Conservation (phyloP, 64 coral and sea anemone genomes). For the Dendrophyllia cribrosa region DNA sequence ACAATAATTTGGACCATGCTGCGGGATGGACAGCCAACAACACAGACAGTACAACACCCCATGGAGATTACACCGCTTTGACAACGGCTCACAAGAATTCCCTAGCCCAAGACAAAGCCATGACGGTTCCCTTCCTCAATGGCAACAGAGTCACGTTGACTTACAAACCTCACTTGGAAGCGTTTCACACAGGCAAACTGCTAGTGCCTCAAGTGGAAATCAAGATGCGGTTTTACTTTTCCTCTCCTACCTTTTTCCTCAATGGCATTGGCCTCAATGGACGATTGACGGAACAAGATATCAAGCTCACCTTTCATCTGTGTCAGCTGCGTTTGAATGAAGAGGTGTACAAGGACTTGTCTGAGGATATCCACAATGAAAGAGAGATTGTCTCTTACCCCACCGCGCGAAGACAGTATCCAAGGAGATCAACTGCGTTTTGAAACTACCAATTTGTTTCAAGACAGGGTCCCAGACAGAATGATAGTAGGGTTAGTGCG, state of each 20-base stretch:
- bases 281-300: not conserved
- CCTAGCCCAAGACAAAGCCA: not conserved
- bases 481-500: constrained; percentile 11
- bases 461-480: constrained; percentile 23
- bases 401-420: not conserved
- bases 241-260: too few relatives aligned
- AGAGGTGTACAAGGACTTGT: not conserved
- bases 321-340: constrained; percentile 1
- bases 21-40: not conserved
- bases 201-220: too few relatives aligned
- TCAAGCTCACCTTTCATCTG: constrained; percentile 1
- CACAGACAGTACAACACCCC: not conserved
- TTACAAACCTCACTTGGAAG: too few relatives aligned
- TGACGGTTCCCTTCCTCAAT: too few relatives aligned
- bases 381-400: not conserved
- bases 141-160: too few relatives aligned
- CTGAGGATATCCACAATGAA: not conserved
- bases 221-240: too few relatives aligned
- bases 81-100: not conserved
- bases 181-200: too few relatives aligned
- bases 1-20: not conserved
- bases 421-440: not conserved
- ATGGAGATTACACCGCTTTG: not conserved
- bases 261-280: not conserved
- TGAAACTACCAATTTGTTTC: constrained; percentile 19